phyloP scores from a whole-genome alignment of 2,113 vertebrate species.

The Daboia siamensis region DNA sequence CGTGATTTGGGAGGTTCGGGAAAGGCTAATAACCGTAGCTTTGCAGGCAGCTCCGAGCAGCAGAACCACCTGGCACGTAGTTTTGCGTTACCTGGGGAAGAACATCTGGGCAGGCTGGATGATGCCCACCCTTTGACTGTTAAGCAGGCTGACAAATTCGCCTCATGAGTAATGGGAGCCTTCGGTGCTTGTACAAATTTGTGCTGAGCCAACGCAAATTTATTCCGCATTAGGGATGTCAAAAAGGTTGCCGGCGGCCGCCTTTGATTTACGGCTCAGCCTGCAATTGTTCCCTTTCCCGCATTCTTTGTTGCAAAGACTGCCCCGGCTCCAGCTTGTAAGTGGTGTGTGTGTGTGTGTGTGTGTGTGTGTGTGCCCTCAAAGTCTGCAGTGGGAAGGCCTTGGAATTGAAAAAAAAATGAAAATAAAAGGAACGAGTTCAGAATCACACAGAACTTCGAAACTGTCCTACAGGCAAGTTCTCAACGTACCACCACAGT shows the following conservation, averaged over 20 bases:
- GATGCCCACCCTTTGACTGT: neutral
- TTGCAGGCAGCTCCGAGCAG: neutral
- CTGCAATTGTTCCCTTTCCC: neutral
- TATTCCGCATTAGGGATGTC: constrained; percentile 10
- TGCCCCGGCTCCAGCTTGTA: neutral
- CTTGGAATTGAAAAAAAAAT: neutral
- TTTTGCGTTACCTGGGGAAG: neutral
- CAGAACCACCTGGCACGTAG: rapidly evolving
- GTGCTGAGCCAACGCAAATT: constrained; percentile 50
- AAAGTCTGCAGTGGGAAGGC: too few relatives aligned
- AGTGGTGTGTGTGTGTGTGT: neutral
- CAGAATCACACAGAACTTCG: too few relatives aligned
- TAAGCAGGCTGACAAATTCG: neutral
- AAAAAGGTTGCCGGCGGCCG: constrained; percentile 9
- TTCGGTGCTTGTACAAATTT: constrained; percentile 1
- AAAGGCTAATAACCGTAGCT: neutral
- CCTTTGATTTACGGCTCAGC: neutral
- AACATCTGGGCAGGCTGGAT: neutral
- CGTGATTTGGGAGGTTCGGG: constrained; percentile 25
- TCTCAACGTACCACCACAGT: too few relatives aligned
- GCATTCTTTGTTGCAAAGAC: constrained; percentile 14
- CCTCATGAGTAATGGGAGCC: constrained; percentile 41
- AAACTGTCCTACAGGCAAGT: too few relatives aligned
- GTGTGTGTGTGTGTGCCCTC: too few relatives aligned
- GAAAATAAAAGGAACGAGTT: too few relatives aligned